phyloP scores from a whole-genome alignment of 2,113 vertebrate species.

The Donacobius atricapilla region DNA sequence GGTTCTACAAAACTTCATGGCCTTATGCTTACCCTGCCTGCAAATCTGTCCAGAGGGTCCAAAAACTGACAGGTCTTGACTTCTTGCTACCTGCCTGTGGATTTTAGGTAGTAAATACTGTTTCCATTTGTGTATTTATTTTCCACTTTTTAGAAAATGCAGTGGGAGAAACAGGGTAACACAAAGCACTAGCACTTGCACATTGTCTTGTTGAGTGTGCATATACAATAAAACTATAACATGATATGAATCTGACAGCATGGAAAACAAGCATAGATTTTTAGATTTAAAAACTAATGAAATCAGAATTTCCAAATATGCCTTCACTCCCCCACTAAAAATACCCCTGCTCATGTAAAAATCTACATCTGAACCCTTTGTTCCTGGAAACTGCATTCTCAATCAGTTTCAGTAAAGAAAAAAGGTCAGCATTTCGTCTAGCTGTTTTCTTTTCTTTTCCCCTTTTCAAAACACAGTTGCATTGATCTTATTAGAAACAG shows the following conservation, averaged over 20 bases:
- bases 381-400: not conserved
- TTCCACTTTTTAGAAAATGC: not conserved
- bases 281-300: not conserved
- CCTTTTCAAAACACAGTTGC: not conserved
- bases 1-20: not conserved
- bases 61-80: not conserved
- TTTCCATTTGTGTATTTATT: not conserved
- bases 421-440: not conserved
- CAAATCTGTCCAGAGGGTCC: not conserved
- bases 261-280: not conserved
- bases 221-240: not conserved
- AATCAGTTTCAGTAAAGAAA: not conserved
- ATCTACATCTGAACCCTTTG: not conserved
- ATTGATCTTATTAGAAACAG: not conserved
- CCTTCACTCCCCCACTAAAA: not conserved
- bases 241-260: not conserved
- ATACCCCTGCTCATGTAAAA: not conserved
- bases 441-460: not conserved
- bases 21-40: not conserved
- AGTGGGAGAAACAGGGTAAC: not conserved
- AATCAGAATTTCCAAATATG: not conserved
- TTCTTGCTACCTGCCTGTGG: not conserved
- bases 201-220: not conserved
- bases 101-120: not conserved
- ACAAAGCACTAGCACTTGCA: not conserved